Evolutionary conservation across 1,140 invertebrate genomes (phyloP), one percentile per base, ranked within the genome.

Genomic region (Hypothenemus hampei): DNA sequence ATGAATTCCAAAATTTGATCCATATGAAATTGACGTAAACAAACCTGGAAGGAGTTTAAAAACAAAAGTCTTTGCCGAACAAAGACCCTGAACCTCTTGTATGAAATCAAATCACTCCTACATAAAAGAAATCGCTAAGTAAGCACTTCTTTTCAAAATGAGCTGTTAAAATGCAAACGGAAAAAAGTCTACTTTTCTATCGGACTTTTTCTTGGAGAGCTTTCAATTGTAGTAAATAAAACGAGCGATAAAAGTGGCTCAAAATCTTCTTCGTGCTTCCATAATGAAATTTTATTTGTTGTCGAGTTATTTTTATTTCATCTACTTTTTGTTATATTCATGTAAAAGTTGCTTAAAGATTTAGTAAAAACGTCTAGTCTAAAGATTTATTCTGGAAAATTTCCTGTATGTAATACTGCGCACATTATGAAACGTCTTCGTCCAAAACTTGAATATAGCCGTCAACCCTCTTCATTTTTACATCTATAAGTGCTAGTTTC

Each of bases 141-240:
- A 45, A 45, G 24, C 22, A 29, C 43, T 26, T 13, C 22, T 18
- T 45, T n/a, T 4, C 16, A 45, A 45, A 45, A 45, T 29, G 43
- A 45, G 16, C 43, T 29, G 40, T 43, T 45, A 29, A 45, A 45
- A 45, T 45, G 43, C 43, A 45, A 45, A 45, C 43, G 40, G 18
- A 43, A 43, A 41, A 37, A 43, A 43, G 6, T 45, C 16, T 29
- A 29, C 22, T 45, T 45, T 45, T 29, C 24, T 29, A 29, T 29
- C 15, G 24, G 11, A 26, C 15, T 45, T 29, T 45, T 29, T 16
- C 24, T 26, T 45, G 5, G 43, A 20, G 24, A 16, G 24, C 22
- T 45, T 45, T 16, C 24, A 5, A 29, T 45, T 45, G 22, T 29
- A 29, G 43, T 43, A 22, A 20, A 43, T 43, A 21, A 43, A 7